phyloP scores from a whole-genome alignment of 2,113 vertebrate genomes.

The Corythaeola cristata region DNA sequence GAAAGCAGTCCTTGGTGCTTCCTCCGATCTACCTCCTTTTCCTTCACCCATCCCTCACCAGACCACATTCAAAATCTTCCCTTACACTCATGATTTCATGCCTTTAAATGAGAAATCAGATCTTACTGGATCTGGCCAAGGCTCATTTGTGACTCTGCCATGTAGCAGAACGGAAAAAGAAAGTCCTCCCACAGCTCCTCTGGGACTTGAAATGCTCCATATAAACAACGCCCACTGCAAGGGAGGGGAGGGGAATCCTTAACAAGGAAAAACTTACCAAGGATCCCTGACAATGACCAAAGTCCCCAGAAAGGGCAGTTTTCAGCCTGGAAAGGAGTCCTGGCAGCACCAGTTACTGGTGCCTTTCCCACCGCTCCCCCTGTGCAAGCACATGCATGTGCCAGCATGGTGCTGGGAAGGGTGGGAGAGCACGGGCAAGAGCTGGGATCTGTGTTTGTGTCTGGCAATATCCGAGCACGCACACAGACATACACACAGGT shows the following conservation, averaged over 20 bases:
- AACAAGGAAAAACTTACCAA: conserved; percentile 58
- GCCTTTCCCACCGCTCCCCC: background rate
- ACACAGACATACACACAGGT: background rate
- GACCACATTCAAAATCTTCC: background rate
- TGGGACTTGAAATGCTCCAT: conserved; percentile 69
- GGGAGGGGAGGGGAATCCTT: conserved; percentile 67
- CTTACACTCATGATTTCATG: background rate
- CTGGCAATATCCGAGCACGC: background rate
- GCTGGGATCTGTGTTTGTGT: background rate
- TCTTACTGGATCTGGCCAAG: conserved; percentile 46
- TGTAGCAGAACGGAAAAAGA: conserved; percentile 63
- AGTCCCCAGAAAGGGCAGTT: background rate
- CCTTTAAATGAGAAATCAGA: conserved; percentile 57
- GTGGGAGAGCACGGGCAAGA: background rate
- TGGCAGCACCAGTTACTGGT: background rate
- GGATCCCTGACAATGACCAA: conserved; percentile 47
- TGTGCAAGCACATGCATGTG: background rate
- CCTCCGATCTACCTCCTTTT: background rate
- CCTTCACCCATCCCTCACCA: background rate
- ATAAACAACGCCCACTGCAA: conserved; percentile 71
- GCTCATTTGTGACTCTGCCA: conserved; percentile 68
- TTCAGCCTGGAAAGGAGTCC: background rate
- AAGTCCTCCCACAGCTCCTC: conserved; percentile 70
- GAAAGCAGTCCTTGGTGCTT: background rate
- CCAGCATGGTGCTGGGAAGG: background rate